Evolutionary conservation across 2,113 vertebrate genomes (phyloP).

Genomic region (Aptenodytes forsteri): DNA sequence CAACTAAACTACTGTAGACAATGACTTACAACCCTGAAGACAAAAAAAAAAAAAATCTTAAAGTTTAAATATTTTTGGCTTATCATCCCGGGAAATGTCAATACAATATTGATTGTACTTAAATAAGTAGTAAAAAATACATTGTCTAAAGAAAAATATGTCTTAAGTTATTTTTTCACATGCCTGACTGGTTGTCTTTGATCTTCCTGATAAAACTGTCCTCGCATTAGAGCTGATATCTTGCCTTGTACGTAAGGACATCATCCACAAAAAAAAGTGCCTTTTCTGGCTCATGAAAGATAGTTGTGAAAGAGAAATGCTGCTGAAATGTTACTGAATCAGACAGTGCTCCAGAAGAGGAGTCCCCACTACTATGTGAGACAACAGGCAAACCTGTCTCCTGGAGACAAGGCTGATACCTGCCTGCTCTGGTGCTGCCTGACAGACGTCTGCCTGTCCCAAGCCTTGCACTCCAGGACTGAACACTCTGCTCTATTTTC

Average conservation of each 20-base stretch:
- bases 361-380: neutral
- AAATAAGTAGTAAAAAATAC: neutral
- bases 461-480: neutral
- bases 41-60: neutral
- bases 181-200: neutral
- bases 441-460: neutral
- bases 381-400: neutral
- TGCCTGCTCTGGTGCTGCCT: neutral
- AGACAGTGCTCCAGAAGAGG: neutral
- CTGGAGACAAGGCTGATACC: neutral
- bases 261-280: neutral
- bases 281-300: neutral
- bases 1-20: neutral
- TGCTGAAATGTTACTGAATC: neutral
- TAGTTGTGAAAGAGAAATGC: neutral
- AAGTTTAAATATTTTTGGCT: neutral
- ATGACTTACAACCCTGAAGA: neutral
- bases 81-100: neutral
- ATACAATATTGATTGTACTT: neutral
- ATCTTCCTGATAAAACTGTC: slow-evolving; percentile 1
- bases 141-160: neutral
- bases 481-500: neutral
- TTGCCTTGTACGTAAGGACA: neutral
- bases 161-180: neutral
- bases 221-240: neutral